Percentiles rank a stretch among this genome's conserved stretches.
Evolutionary conservation across 2,797 vertebrate genomes (phyloP).

Genomic region (Microctenopoma steveboyesi): DNA sequence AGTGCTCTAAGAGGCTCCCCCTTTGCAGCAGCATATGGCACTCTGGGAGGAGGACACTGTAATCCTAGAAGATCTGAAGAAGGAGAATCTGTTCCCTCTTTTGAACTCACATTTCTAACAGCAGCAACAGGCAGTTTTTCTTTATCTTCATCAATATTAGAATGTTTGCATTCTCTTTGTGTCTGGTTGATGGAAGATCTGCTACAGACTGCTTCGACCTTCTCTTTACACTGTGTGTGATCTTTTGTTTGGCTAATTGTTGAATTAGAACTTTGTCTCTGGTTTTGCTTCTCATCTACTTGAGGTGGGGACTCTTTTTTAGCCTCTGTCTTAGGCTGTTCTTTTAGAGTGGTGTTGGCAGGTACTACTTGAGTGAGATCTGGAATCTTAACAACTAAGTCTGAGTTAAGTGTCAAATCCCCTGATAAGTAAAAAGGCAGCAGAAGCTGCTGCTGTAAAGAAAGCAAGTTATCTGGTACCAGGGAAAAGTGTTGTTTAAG

Average conservation of each 20-base stretch:
- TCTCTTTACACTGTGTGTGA: constrained; percentile 45
- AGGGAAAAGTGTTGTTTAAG: constrained; percentile 91
- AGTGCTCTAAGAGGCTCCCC: constrained; percentile 92
- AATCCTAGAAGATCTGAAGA: constrained; percentile 74
- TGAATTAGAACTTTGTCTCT: constrained; percentile 66
- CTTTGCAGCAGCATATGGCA: constrained; percentile 90
- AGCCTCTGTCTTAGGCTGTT: constrained; percentile 86
- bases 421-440: constrained; percentile 97
- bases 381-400: constrained; percentile 86
- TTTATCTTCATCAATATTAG: constrained; percentile 75
- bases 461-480: constrained; percentile 90
- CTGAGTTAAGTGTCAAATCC: constrained; percentile 93
- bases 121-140: constrained; percentile 45
- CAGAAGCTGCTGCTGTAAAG: constrained; percentile 94
- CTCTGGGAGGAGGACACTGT: constrained; percentile 90
- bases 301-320: constrained; percentile 76
- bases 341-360: constrained; percentile 55
- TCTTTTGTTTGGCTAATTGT: constrained; percentile 46
- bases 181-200: constrained; percentile 69
- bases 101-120: constrained; percentile 62
- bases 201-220: constrained; percentile 41
- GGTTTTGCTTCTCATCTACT: constrained; percentile 78
- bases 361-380: constrained; percentile 85
- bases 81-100: constrained; percentile 52
- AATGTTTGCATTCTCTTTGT: constrained; percentile 81